Evolutionary conservation across 2,113 vertebrate genomes (phyloP).

Genomic region (Mirza zaza): DNA sequence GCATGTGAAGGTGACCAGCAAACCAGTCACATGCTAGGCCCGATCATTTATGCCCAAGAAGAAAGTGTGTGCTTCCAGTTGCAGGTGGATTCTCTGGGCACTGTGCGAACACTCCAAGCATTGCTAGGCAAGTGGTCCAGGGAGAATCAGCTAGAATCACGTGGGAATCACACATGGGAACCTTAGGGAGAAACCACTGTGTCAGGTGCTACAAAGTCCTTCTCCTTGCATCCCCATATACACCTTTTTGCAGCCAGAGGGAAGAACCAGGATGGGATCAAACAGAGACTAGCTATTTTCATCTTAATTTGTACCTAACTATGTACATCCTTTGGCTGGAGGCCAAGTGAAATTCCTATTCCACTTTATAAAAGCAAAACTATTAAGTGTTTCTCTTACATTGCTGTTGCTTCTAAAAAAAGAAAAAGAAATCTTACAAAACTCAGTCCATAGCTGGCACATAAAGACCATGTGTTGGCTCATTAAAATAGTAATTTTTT

Average conservation of each 20-base stretch:
- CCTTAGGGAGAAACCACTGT: not conserved
- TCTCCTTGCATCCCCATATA: not conserved
- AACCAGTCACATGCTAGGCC: not conserved
- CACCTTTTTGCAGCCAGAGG: not conserved
- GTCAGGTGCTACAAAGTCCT: not conserved
- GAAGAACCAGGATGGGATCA: not conserved
- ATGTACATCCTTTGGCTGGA: not conserved
- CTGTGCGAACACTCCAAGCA: not conserved
- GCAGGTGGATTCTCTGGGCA: not conserved
- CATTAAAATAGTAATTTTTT: slow-evolving; percentile 56
- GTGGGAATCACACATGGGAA: not conserved
- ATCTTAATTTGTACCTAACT: not conserved
- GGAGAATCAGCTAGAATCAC: not conserved
- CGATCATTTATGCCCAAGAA: not conserved
- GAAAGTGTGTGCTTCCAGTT: not conserved
- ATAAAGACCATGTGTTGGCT: not conserved
- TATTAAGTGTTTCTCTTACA: not conserved
- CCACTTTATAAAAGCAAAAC: not conserved
- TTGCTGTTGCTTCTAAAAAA: slow-evolving; percentile 8
- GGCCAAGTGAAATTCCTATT: slow-evolving; percentile 18
- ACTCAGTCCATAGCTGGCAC: not conserved
- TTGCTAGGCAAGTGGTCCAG: not conserved
- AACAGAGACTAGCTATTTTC: not conserved
- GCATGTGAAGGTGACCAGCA: not conserved
- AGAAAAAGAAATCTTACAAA: slow-evolving; percentile 32